A percentile compares a stretch with the other conserved stretches of the same genome.
These are phyloP conservation scores for Zonotrichia albicollis DNA, from an alignment of 2,797 vertebrate species.

Conservation along the genomic window DNA sequence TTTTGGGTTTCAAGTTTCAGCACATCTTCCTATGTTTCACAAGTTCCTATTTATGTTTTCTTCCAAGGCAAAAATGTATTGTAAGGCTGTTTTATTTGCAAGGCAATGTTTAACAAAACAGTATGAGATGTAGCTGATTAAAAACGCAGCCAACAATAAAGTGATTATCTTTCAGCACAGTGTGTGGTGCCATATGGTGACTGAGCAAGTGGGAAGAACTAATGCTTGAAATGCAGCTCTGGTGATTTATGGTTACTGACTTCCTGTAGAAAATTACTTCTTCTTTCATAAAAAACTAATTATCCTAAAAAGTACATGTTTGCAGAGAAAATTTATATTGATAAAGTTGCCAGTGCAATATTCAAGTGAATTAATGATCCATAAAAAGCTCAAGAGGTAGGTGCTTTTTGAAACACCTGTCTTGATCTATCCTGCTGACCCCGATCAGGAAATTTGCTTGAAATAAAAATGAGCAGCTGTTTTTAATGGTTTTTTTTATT, in stretches of 20 bases:
- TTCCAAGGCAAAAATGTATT: slow-evolving; percentile 11
- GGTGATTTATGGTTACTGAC: slow-evolving; percentile 53
- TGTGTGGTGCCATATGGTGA: slow-evolving; percentile 64
- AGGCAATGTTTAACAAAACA: slow-evolving; percentile 60
- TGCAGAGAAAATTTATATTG: slow-evolving; percentile 7
- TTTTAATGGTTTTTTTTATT: not conserved
- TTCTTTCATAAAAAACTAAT: slow-evolving; percentile 59
- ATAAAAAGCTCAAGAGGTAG: not conserved
- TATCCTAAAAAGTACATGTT: slow-evolving; percentile 38
- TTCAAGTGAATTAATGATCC: not conserved
- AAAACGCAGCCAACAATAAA: slow-evolving; percentile 64
- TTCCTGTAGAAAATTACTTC: slow-evolving; percentile 56
- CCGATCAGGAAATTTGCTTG: not conserved
- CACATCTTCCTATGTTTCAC: not conserved
- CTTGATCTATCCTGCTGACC: not conserved
- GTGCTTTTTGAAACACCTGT: not conserved
- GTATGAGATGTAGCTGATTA: slow-evolving; percentile 59
- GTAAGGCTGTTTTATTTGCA: not conserved
- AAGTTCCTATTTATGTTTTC: slow-evolving; percentile 3
- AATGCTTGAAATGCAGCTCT: slow-evolving; percentile 50
- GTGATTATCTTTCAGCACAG: slow-evolving; percentile 67
- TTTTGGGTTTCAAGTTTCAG: not conserved
- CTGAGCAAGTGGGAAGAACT: slow-evolving; percentile 63
- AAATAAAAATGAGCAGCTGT: not conserved
- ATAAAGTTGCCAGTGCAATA: not conserved